A percentile compares a stretch with the other conserved stretches of the same genome.
These are phyloP conservation scores for Hoplodrina ambigua DNA, from an alignment of 2,888 invertebrate genomes.

Conservation along the genomic window DNA sequence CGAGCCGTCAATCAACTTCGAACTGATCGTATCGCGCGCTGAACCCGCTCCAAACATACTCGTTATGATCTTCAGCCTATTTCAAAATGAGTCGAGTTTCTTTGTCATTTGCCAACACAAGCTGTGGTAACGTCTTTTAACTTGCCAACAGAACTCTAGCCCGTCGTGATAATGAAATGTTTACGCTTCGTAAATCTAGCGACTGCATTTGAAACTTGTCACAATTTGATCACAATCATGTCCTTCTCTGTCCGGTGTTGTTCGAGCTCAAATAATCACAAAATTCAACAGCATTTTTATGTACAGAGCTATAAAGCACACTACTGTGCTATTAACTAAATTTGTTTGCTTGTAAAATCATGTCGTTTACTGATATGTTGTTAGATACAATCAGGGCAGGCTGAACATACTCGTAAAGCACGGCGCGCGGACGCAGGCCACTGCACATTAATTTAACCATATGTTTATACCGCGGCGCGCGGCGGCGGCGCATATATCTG, in stretches of 20 bases:
- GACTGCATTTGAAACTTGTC: constrained; percentile 9
- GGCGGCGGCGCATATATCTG: constrained; percentile 50
- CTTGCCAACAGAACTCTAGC: neutral
- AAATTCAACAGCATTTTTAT: neutral
- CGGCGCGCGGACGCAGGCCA: constrained; percentile 34
- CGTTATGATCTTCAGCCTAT: constrained; percentile 43
- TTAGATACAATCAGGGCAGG: constrained; percentile 53
- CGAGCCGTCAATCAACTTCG: constrained; percentile 71
- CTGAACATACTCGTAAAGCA: constrained; percentile 33
- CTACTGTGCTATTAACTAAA: constrained; percentile 8
- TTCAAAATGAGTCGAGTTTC: constrained; percentile 48
- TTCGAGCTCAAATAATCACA: constrained; percentile 27
- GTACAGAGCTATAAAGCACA: constrained; percentile 5
- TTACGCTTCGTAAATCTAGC: constrained; percentile 17
- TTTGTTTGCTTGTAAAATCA: constrained; percentile 30
- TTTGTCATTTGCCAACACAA: constrained; percentile 46
- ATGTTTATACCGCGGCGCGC: constrained; percentile 39
- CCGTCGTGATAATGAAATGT: constrained; percentile 19
- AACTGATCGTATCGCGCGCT: constrained; percentile 52
- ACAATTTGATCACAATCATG: constrained; percentile 1
- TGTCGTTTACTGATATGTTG: constrained; percentile 51
- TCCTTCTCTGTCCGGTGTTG: neutral
- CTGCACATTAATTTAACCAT: constrained; percentile 52
- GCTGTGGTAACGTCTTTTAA: constrained; percentile 21
- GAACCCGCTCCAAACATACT: constrained; percentile 43